Conservation (phyloP, 2,888 invertebrate species). For the Trachelus troglodyta region DNA sequence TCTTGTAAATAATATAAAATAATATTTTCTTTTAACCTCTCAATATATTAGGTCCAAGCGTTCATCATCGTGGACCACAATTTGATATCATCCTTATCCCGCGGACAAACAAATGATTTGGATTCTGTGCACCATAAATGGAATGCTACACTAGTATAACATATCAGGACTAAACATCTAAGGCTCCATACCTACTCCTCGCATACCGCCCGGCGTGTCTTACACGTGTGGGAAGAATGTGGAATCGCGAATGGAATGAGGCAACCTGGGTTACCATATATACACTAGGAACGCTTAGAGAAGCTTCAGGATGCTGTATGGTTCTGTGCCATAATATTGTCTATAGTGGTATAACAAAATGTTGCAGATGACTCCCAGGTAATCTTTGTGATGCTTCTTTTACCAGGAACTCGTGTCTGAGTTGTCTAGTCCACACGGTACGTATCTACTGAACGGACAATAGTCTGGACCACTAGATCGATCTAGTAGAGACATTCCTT, state of each 20-base stretch:
- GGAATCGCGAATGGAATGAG: slow-evolving; percentile 61
- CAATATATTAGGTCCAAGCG: too few relatives aligned
- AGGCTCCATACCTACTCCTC: slow-evolving; percentile 42
- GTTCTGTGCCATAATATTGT: background rate
- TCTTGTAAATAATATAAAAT: background rate
- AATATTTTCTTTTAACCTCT: background rate
- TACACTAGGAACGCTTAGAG: background rate
- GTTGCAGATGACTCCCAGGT: slow-evolving; percentile 33
- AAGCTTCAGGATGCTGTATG: background rate
- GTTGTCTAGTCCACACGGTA: background rate
- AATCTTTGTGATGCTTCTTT: background rate
- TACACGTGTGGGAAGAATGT: slow-evolving; percentile 64
- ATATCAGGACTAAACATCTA: slow-evolving; percentile 58
- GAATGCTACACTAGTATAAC: slow-evolving; percentile 47
- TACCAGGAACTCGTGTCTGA: background rate
- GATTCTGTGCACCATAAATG: slow-evolving; percentile 59
- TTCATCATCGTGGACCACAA: too few relatives aligned
- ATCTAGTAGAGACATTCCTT: background rate
- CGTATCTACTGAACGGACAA: background rate
- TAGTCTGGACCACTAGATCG: background rate
- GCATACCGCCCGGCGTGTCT: slow-evolving; percentile 41
- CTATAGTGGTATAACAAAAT: slow-evolving; percentile 33
- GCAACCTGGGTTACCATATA: slow-evolving; percentile 45
- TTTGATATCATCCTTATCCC: slow-evolving; percentile 19
- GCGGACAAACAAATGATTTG: slow-evolving; percentile 47